Base-by-base conservation (phyloP, 2,888 invertebrate genomes). In the Agrochola litura region DNA sequence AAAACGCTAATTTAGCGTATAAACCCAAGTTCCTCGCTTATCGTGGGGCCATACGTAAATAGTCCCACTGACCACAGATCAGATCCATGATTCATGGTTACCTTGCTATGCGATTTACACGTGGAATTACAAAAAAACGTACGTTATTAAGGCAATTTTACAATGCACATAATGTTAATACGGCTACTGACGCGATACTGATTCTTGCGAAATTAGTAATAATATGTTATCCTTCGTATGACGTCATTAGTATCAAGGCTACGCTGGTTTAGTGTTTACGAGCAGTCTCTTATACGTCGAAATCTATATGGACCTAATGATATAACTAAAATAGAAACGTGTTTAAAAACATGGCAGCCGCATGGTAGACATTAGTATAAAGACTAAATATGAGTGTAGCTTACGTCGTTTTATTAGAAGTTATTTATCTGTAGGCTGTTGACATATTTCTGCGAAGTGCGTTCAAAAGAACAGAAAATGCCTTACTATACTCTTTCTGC, bases 131-230 rank as follows among this genome's bases (percentile, higher is more conserved):
- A 90, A 89, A 84, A 90, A 89, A 91, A 90, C 86, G 80, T 83
- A 82, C 81, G 87, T 90, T 91, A 90, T 93, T 93, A 91, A 86
- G 88, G 84, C 86, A 76, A 81, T 89, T 91, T 92, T 92, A 89
- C 91, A 87, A 86, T 86, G 84, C 76, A 83, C 76, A 77, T 78
- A 70, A 70, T 61, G 74, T 58, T 60, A 85, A 90, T 83, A 86
- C 75, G 77, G 74, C 75, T 84, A 83, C 78, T 88, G 88, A 87
- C 90, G 89, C 83, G 88, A 85, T 89, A 86, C 81, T 77, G 87
- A 87, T 92, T 93, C 92, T 85, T 84, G 77, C 73, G 85, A 92
- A 90, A 88, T 90, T 87, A 86, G 81, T 88, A 88, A 87, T 86
- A 79, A 80, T 77, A 71, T 73, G 74, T 86, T 86, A 90, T 88